These are phyloP conservation scores for Drosophila sturtevanti DNA, from an alignment of 1,140 invertebrate species.

Conservation along the genomic window DNA sequence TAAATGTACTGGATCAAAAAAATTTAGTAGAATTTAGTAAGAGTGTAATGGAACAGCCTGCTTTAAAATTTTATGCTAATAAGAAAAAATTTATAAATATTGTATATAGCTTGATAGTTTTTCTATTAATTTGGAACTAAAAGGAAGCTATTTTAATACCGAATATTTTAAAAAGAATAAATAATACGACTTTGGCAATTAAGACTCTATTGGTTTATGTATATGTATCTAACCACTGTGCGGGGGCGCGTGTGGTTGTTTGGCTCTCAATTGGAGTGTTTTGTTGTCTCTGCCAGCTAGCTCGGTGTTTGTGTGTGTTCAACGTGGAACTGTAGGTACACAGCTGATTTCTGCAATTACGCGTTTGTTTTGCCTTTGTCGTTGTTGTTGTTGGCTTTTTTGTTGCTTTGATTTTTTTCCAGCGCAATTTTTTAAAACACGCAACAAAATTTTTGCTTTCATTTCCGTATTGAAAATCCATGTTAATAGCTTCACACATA, in stretches of 20 bases:
- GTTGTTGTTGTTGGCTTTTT: constrained; percentile 50
- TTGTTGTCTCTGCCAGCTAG: constrained; percentile 48
- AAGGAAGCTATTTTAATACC: too few species aligned
- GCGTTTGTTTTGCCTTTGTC: constrained; percentile 78
- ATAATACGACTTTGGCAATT: too few species aligned
- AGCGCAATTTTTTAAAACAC: constrained; percentile 57
- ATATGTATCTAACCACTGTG: neutral
- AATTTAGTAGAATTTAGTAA: neutral
- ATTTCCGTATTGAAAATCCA: constrained; percentile 68
- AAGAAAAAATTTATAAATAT: too few species aligned
- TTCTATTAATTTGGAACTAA: too few species aligned
- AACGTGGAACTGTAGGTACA: constrained; percentile 71
- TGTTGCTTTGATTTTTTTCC: constrained; percentile 54
- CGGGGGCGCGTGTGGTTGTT: constrained; percentile 24
- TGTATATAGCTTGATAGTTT: too few species aligned
- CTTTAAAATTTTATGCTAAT: neutral
- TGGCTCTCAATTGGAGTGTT: constrained; percentile 60
- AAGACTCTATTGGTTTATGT: neutral
- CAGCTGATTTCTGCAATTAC: constrained; percentile 82
- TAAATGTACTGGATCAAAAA: neutral
- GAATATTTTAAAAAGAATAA: too few species aligned
- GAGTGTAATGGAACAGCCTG: neutral
- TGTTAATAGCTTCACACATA: constrained; percentile 18
- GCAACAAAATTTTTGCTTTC: constrained; percentile 68
- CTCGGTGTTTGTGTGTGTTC: constrained; percentile 35